These are phyloP conservation scores for Tetrapedia diversipes DNA, from an alignment of 2,888 invertebrate species.

Conservation along the genomic window DNA sequence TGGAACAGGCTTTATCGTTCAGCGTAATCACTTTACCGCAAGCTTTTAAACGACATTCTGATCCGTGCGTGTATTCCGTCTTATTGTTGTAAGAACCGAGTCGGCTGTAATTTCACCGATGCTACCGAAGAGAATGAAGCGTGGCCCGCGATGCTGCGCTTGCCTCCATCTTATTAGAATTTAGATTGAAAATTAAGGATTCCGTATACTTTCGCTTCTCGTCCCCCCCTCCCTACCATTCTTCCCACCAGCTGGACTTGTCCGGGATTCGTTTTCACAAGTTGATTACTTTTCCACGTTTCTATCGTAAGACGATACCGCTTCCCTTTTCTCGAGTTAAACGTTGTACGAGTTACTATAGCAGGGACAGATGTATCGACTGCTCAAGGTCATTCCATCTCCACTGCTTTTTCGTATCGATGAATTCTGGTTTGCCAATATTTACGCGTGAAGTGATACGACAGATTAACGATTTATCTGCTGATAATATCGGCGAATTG, in stretches of 20 bases:
- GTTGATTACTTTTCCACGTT: slow-evolving; percentile 41
- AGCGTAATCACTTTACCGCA: slow-evolving; percentile 66
- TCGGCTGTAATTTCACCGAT: slow-evolving; percentile 63
- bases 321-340: not conserved
- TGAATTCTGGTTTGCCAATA: no score
- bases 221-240: no score
- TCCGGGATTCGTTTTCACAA: slow-evolving; percentile 20
- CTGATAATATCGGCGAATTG: no score
- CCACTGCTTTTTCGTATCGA: no score
- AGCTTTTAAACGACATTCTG: slow-evolving; percentile 67
- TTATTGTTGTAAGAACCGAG: slow-evolving; percentile 65
- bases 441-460: no score
- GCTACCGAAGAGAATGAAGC: slow-evolving; percentile 57
- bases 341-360: not conserved
- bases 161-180: slow-evolving; percentile 61
- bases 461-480: no score
- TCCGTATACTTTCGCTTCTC: slow-evolving; percentile 43
- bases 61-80: slow-evolving; percentile 63
- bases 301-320: slow-evolving; percentile 5
- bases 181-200: slow-evolving; percentile 69
- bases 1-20: slow-evolving; percentile 21
- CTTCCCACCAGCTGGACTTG: not conserved
- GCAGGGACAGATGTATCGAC: no score
- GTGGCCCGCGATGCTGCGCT: slow-evolving; percentile 28
- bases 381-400: no score